phyloP scores from a whole-genome alignment of 2,113 vertebrate genomes.

The Sakesphorus luctuosus region DNA sequence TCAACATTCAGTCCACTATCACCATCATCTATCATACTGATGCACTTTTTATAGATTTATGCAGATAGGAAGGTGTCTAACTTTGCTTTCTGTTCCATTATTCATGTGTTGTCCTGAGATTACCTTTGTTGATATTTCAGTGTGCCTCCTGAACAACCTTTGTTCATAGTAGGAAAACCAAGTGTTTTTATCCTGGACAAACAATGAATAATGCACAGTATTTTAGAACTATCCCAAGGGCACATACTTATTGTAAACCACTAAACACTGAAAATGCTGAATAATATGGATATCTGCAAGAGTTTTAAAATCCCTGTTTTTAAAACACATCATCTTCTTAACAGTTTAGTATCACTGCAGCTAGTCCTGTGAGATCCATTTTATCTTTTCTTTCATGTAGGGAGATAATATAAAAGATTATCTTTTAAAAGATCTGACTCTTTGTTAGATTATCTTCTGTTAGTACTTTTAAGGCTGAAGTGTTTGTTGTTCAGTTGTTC shows the following conservation, averaged over 20 bases:
- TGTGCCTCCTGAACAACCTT: constrained; percentile 6
- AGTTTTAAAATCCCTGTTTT: neutral
- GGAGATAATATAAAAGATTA: neutral
- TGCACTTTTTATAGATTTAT: constrained; percentile 25
- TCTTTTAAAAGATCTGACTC: neutral
- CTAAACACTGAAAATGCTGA: neutral
- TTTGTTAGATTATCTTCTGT: neutral
- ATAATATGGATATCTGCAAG: neutral
- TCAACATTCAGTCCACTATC: neutral
- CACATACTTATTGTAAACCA: neutral
- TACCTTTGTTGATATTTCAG: neutral
- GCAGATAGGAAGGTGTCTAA: constrained; percentile 17
- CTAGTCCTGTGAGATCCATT: neutral
- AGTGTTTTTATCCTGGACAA: neutral
- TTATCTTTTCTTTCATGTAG: neutral
- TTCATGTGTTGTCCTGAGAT: constrained; percentile 42
- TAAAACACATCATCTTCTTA: neutral
- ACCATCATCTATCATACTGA: neutral
- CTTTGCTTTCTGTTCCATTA: constrained; percentile 57
- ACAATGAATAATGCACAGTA: neutral
- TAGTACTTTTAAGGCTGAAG: neutral
- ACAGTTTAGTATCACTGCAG: neutral
- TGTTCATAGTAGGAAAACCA: neutral
- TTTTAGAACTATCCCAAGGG: neutral
- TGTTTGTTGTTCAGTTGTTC: neutral